Conservation (phyloP, 2,888 invertebrate genomes). For the Coelinius sp. region DNA sequence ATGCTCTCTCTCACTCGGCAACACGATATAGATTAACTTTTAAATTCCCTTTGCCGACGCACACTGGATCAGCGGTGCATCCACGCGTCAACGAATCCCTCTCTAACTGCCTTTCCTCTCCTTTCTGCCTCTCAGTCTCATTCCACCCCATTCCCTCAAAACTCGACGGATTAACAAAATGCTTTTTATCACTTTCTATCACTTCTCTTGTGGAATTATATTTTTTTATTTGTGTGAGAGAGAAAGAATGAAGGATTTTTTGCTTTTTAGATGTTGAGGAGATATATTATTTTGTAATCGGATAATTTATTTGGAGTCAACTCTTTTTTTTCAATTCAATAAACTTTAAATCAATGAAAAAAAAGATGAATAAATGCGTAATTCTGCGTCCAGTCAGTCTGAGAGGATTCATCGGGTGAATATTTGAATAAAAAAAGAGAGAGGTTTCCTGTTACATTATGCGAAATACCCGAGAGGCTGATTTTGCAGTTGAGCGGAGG, state of each 20-base stretch:
- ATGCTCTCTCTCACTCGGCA: constrained; percentile 9
- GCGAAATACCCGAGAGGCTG: not conserved
- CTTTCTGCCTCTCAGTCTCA: constrained; percentile 24
- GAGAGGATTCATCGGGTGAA: not conserved
- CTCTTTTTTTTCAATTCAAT: not conserved
- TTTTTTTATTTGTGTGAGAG: constrained; percentile 4
- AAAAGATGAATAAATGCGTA: not conserved
- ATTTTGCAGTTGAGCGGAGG: not conserved
- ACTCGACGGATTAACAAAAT: constrained; percentile 27
- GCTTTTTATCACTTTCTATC: constrained; percentile 37
- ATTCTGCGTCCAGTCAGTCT: not conserved
- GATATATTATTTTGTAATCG: not conserved
- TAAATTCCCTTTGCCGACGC: constrained; percentile 43
- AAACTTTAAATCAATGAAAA: not conserved
- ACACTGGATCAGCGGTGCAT: constrained; percentile 40
- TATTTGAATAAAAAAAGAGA: not conserved
- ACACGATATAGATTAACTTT: constrained; percentile 36
- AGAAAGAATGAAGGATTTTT: not conserved
- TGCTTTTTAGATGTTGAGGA: not conserved
- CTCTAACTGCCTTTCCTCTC: constrained; percentile 27
- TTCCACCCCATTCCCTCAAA: constrained; percentile 1
- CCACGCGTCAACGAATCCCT: constrained; percentile 40
- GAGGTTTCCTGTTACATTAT: not conserved
- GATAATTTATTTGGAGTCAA: not conserved
- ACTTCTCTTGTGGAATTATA: constrained; percentile 27